Conservation (phyloP, 2,797 vertebrate species). For the Sebastes nivosus region DNA sequence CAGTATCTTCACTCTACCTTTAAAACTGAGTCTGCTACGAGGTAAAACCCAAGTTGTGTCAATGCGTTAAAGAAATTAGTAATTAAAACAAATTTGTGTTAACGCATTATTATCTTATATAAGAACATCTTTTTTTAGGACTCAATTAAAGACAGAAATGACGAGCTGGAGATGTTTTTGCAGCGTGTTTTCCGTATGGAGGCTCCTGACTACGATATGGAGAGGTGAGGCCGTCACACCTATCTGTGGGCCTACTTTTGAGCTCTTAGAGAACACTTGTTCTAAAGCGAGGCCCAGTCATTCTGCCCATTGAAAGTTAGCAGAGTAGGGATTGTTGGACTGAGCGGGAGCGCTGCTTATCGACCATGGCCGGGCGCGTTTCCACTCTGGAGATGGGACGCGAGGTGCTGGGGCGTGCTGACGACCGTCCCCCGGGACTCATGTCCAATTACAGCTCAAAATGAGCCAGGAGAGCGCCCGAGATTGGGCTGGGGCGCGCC, state of each 20-base stretch:
- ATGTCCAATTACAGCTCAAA: conserved; percentile 82
- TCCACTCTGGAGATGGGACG: conserved; percentile 61
- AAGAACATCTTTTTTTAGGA: too few relatives aligned
- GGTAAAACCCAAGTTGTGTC: too few relatives aligned
- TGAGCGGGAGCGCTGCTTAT: conserved; percentile 54
- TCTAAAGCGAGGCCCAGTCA: conserved; percentile 21
- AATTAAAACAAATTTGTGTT: too few relatives aligned
- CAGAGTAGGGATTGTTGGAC: conserved; percentile 35
- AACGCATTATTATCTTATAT: too few relatives aligned
- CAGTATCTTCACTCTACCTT: too few relatives aligned
- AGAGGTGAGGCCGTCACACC: background rate
- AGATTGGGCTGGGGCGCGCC: conserved; percentile 71
- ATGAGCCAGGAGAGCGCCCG: conserved; percentile 69
- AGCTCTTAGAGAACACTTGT: background rate
- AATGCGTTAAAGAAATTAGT: too few relatives aligned
- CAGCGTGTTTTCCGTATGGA: background rate
- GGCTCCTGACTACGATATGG: background rate
- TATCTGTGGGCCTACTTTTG: background rate
- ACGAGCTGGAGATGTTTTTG: background rate
- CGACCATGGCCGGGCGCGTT: conserved; percentile 57
- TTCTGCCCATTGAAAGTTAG: conserved; percentile 48
- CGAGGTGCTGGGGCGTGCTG: conserved; percentile 70
- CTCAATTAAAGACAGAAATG: too few relatives aligned
- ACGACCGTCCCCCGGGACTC: conserved; percentile 61
- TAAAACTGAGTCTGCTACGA: too few relatives aligned